Conservation (phyloP, 2,888 invertebrate genomes). For the Andrena haemorrhoa region DNA sequence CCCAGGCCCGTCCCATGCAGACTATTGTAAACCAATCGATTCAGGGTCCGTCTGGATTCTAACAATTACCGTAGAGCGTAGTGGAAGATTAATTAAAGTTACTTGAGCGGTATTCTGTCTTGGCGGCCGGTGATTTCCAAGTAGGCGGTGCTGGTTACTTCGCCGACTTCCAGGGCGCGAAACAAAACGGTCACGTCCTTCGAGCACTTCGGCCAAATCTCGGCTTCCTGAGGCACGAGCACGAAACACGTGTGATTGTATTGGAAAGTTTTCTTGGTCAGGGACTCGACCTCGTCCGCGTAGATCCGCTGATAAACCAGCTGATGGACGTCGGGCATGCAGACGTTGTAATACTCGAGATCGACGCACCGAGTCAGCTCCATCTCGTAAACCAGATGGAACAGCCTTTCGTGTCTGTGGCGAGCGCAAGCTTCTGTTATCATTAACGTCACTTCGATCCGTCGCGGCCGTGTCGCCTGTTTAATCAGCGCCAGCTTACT, state of each 20-base stretch:
- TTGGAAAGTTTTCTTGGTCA: slow-evolving; percentile 79
- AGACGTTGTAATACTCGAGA: slow-evolving; percentile 74
- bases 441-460: neutral
- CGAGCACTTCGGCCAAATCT: slow-evolving; percentile 87
- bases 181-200: slow-evolving; percentile 87
- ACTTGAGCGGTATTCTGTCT: slow-evolving; percentile 86
- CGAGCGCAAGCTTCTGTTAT: neutral
- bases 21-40: slow-evolving; percentile 53
- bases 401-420: slow-evolving; percentile 66
- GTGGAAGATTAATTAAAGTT: slow-evolving; percentile 7
- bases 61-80: too few relatives aligned
- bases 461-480: neutral
- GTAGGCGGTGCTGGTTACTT: slow-evolving; percentile 86
- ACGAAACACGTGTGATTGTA: slow-evolving; percentile 84
- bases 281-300: slow-evolving; percentile 81
- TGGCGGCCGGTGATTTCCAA: slow-evolving; percentile 87
- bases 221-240: slow-evolving; percentile 87
- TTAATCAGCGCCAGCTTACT: slow-evolving; percentile 59
- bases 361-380: slow-evolving; percentile 66
- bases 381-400: slow-evolving; percentile 61
- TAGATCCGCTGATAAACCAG: slow-evolving; percentile 84
- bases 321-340: slow-evolving; percentile 68
- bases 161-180: slow-evolving; percentile 86
- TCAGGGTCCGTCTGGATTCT: too few relatives aligned
- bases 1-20: slow-evolving; percentile 87